Percentiles rank a stretch among this genome's conserved stretches.
phyloP scores from a whole-genome alignment of 2,888 invertebrate species.

The Agonopterix heracliana region DNA sequence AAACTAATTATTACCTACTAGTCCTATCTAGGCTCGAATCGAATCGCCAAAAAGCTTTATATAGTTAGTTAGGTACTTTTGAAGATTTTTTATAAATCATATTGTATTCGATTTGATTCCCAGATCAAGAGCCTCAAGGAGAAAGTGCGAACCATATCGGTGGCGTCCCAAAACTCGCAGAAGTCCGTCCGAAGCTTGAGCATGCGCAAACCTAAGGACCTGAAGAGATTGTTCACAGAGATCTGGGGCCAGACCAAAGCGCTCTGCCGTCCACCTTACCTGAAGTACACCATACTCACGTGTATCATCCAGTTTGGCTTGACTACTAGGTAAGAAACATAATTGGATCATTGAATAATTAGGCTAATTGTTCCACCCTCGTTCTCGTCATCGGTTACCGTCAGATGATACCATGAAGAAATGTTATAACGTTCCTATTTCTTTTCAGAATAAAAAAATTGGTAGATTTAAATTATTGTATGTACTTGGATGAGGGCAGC shows the following conservation, averaged over 20 bases:
- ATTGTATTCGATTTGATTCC: constrained; percentile 5
- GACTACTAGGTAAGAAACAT: constrained; percentile 78
- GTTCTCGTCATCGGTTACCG: too few species aligned
- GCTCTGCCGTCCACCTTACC: constrained; percentile 83
- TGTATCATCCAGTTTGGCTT: constrained; percentile 90
- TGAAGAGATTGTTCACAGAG: constrained; percentile 80
- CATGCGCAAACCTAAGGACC: constrained; percentile 83
- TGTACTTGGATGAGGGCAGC: too few species aligned
- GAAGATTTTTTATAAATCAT: background rate
- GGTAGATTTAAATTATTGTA: too few species aligned
- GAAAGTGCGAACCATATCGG: constrained; percentile 79
- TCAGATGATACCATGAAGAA: too few species aligned
- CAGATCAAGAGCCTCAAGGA: constrained; percentile 84
- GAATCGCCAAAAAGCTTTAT: too few species aligned
- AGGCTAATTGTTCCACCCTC: too few species aligned
- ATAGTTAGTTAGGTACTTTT: too few species aligned
- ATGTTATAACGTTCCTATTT: too few species aligned
- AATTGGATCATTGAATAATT: background rate
- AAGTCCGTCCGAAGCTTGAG: constrained; percentile 82
- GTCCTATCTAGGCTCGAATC: too few species aligned
- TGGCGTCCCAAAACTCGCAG: constrained; percentile 78
- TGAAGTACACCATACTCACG: constrained; percentile 84
- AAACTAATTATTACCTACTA: too few species aligned
- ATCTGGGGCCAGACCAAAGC: constrained; percentile 86
- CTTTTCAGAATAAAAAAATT: too few species aligned